Base-by-base conservation (phyloP, 2,888 invertebrate species). In the Diadegma fenestrale region DNA sequence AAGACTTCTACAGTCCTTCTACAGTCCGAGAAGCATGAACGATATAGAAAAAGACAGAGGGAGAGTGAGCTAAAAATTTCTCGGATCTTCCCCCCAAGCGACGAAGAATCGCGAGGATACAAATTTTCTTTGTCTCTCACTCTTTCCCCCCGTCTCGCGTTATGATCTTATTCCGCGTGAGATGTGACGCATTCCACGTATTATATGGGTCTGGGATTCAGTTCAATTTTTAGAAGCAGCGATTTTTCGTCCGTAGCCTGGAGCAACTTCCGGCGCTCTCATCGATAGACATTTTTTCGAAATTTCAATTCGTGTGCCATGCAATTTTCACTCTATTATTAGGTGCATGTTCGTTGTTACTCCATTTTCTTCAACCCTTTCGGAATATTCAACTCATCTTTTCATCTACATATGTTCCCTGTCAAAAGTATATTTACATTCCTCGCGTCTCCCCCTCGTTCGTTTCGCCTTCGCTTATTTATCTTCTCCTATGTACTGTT, bases 21-120 rank as follows among this genome's bases (percentile, higher is more conserved):
- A n/a, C n/a, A 79, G 61, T 19, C 22, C 80, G 82, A 82, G 84
- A 76, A 69, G 71, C 68, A 73, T 77, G 72, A 41, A 73, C 84
- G 85, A 26, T 26, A 45, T 19, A 41, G 64, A 66, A 43, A 51
- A n/a, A 41, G 51, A 37, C 22, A 54, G 14, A 66, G 41, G 22
- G 66, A 54, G 51, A 41, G 80, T 37, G 86, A 80, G 88, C 87
- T 89, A 88, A 90, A 90, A 88, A 89, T 90, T 88, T 90, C 88
- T 84, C 85, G 19, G 43, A 76, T 37, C 63, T 54, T 48, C 54
- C 78, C 78, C 76, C 61, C 48, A 41, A 45, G 61, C 79, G 48
- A 79, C 58, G 33, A 54, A 54, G 22, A 41, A 41, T 37, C 71
- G 61, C 48, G 63, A 17, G 63, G 64, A 41, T 30, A 80, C 76